Base-by-base conservation (phyloP, 1,140 invertebrate species). In the Drosophila malerkotliana region DNA sequence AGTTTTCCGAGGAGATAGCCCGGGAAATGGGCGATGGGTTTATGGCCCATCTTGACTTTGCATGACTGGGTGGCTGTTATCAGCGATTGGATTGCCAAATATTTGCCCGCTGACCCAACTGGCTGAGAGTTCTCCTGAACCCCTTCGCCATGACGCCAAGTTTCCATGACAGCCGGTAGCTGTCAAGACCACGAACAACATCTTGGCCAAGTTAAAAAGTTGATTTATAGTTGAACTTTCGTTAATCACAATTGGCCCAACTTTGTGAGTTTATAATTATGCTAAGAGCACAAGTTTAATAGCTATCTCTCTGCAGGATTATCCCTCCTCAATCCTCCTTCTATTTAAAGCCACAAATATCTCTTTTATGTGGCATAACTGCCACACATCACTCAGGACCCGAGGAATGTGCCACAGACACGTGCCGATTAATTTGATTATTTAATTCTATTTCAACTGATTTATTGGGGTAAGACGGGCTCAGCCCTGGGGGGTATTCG, bases 341-440 rank as follows among this genome's bases (percentile, higher is more conserved):
- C n/a, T 44, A 8, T 8, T 14, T 15, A 18, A 32, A 32, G 8
- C 3, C 12, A 3, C 12, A 37, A 37, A 37, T n/a, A 37, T 37
- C 4, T 37, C 34, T 21, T 10, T 5, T 14, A 41, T 41, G 32
- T 69, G 28, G 34, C 66, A 60, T 72, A 66, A 47, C 24, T 53
- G 14, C 45, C 24, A 4, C 58, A 57, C 45, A 61, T 58, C 66
- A 71, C 57, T 72, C 72, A 73, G 72, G 59, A 12, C 62, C 30
- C 14, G 30, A 55, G 66, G 26, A 30, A 72, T 81, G 81, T 71
- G 54, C 62, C 72, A 60, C 62, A 67, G 44, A 62, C 58, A 77
- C 57, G 72, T 63, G 59, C 34, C 37, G 77, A 79, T 79, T 77
- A 63, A 71, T 71, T 66, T 56, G 56, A 72, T 78, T 72, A 54